Evolutionary conservation across 1,140 invertebrate genomes (phyloP).

Genomic region (Philaenus spumarius): DNA sequence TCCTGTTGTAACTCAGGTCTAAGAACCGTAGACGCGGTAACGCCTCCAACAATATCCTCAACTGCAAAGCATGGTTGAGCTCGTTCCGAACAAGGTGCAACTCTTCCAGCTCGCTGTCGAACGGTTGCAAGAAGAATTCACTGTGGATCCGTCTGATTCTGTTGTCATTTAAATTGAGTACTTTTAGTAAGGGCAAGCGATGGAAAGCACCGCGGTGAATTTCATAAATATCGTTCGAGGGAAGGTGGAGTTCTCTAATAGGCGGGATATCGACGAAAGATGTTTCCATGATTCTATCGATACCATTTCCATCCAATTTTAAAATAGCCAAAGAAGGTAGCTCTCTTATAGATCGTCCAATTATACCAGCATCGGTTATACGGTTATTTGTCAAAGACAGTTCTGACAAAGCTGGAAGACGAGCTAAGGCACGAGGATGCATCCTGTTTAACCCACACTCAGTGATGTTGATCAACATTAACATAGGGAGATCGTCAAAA

Average conservation of each 20-base stretch:
- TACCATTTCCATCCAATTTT: constrained; percentile 60
- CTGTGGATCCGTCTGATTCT: constrained; percentile 67
- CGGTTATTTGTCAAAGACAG: constrained; percentile 62
- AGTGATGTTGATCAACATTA: constrained; percentile 67
- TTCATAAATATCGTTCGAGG: constrained; percentile 65
- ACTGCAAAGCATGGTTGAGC: constrained; percentile 60
- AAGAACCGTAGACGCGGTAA: constrained; percentile 46
- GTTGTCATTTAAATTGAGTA: constrained; percentile 71
- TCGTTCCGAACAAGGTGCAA: constrained; percentile 67
- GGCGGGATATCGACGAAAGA: constrained; percentile 72
- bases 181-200: constrained; percentile 61
- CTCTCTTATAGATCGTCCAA: constrained; percentile 67
- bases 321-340: constrained; percentile 60
- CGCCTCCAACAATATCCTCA: constrained; percentile 63
- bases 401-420: constrained; percentile 62
- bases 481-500: constrained; percentile 62
- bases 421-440: constrained; percentile 64
- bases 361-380: constrained; percentile 65
- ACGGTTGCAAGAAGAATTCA: constrained; percentile 64
- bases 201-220: constrained; percentile 72
- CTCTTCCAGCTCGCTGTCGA: constrained; percentile 60
- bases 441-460: constrained; percentile 70
- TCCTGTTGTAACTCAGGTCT: constrained; percentile 31
- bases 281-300: constrained; percentile 62
- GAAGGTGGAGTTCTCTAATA: constrained; percentile 59